These are phyloP conservation scores for Corynorhinus townsendii DNA, from an alignment of 2,113 vertebrate species.

Conservation along the genomic window DNA sequence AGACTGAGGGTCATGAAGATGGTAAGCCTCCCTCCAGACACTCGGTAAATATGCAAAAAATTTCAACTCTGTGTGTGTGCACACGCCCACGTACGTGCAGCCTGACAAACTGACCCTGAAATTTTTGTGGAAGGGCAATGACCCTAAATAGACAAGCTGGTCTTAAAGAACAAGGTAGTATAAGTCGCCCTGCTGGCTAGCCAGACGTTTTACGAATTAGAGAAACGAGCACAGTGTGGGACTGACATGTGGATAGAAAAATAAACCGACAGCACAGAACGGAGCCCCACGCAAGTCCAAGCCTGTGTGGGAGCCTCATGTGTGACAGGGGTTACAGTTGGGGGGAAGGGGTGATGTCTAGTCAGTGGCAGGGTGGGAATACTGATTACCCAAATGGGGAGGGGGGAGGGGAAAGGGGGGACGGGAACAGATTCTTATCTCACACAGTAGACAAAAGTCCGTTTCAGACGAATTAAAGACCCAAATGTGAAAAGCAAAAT, in stretches of 20 bases:
- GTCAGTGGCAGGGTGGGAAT: not conserved
- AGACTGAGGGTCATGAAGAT: not conserved
- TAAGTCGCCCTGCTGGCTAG: not conserved
- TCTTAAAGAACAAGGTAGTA: not conserved
- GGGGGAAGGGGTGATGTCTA: rapidly evolving
- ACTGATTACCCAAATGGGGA: not conserved
- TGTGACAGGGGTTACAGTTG: not conserved
- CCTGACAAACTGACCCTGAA: not conserved
- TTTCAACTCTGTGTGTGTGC: not conserved
- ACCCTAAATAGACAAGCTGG: not conserved
- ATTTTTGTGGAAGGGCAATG: not conserved
- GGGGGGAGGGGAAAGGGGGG: rapidly evolving
- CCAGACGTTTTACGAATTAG: not conserved
- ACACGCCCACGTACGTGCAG: no score
- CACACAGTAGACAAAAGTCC: not conserved
- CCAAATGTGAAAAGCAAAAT: not conserved
- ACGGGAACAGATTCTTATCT: not conserved
- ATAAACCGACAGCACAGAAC: not conserved
- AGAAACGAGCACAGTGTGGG: slow-evolving; percentile 5
- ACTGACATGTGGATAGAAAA: not conserved
- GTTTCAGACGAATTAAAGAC: not conserved
- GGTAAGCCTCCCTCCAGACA: not conserved
- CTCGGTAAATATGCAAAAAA: not conserved
- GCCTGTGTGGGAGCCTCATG: not conserved
- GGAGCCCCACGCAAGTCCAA: not conserved